Conservation (phyloP, 2,888 invertebrate species). For the Petrolisthes cinctipes region DNA sequence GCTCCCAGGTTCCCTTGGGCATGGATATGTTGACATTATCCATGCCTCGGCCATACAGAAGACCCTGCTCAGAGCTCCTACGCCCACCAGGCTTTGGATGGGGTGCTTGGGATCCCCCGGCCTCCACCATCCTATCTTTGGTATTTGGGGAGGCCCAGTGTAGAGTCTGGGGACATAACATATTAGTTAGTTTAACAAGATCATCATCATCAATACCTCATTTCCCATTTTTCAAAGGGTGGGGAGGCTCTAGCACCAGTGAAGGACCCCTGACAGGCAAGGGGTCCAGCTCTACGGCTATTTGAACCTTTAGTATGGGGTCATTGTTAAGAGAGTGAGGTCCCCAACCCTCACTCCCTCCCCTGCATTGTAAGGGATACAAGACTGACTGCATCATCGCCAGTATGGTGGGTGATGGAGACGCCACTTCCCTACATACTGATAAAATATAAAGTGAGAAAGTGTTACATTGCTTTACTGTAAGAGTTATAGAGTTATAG, state of each 20-base stretch:
- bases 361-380: too few species aligned
- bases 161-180: constrained; percentile 78
- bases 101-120: constrained; percentile 85
- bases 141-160: constrained; percentile 93
- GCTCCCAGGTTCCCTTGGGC: constrained; percentile 61
- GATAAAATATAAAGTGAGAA: too few species aligned
- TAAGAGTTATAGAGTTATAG: too few species aligned
- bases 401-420: too few species aligned
- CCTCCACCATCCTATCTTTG: constrained; percentile 87
- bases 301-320: neutral
- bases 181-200: neutral
- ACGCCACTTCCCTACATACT: too few species aligned
- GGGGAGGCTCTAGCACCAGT: too few species aligned
- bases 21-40: constrained; percentile 56
- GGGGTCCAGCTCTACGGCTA: neutral
- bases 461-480: too few species aligned
- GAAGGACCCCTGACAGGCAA: too few species aligned
- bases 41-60: constrained; percentile 46
- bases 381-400: too few species aligned
- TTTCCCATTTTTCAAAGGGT: too few species aligned
- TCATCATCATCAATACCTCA: neutral
- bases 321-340: too few species aligned
- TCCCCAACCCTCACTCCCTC: too few species aligned
- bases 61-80: constrained; percentile 71
- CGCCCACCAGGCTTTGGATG: constrained; percentile 69